These are phyloP conservation scores for Synanceia verrucosa DNA, from an alignment of 2,797 vertebrate species.

Conservation along the genomic window DNA sequence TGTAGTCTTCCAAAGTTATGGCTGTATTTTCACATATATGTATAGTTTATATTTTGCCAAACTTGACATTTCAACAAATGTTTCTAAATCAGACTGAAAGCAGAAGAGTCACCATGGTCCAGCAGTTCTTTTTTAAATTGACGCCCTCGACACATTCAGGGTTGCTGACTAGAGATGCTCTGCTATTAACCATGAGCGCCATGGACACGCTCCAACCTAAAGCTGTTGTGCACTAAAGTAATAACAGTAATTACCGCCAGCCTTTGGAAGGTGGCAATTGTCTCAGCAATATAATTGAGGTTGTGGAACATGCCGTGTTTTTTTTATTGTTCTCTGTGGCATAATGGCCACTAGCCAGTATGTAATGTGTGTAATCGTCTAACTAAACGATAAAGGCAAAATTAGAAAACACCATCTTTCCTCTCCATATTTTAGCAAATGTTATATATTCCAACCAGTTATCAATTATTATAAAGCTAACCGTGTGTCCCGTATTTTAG, in stretches of 20 bases:
- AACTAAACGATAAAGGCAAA: constrained; percentile 7
- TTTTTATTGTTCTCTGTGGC: constrained; percentile 52
- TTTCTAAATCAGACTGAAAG: background rate
- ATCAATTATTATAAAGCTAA: background rate
- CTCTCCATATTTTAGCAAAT: background rate
- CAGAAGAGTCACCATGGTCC: background rate
- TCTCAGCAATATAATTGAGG: constrained; percentile 65
- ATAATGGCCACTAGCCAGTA: constrained; percentile 38
- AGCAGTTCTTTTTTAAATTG: background rate
- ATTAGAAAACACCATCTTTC: background rate
- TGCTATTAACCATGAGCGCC: constrained; percentile 31
- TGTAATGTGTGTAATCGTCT: constrained; percentile 37
- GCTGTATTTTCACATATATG: background rate
- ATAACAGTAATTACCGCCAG: constrained; percentile 74
- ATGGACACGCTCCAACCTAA: constrained; percentile 26
- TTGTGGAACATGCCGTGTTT: constrained; percentile 41
- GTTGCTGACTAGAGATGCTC: constrained; percentile 13
- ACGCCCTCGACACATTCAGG: constrained; percentile 8
- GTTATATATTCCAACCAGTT: constrained; percentile 6
- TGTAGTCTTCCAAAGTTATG: background rate
- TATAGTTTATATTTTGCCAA: background rate
- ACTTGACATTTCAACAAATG: background rate
- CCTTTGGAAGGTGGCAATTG: constrained; percentile 64
- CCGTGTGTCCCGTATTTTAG: background rate
- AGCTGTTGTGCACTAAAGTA: constrained; percentile 51